phyloP scores from a whole-genome alignment of 2,113 vertebrate genomes.

The Cyphomyrus discorhynchus region DNA sequence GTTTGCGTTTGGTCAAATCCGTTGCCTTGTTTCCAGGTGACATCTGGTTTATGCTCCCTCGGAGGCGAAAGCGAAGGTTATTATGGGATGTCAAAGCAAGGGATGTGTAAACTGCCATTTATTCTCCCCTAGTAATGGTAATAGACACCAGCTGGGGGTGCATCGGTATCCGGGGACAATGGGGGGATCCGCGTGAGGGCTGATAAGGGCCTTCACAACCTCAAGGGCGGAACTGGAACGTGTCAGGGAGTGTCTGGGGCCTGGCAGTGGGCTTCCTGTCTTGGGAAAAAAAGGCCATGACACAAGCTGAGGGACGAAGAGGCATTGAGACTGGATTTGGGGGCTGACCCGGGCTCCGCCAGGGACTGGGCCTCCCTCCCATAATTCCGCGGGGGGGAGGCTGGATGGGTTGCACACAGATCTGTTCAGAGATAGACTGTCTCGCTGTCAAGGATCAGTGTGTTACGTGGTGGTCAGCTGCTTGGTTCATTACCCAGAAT shows the following conservation, averaged over 20 bases:
- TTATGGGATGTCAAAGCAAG: background rate
- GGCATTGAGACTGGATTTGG: background rate
- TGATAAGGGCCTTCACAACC: background rate
- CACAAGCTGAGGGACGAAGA: background rate
- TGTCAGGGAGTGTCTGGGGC: background rate
- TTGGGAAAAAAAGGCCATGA: background rate
- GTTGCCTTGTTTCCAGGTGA: background rate
- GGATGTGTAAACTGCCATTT: background rate
- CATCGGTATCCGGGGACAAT: background rate
- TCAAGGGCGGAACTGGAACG: background rate
- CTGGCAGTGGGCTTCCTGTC: background rate
- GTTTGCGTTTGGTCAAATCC: background rate
- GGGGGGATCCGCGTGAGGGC: background rate
- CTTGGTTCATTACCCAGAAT: background rate
- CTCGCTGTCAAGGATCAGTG: background rate
- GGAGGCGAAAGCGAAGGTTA: background rate
- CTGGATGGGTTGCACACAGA: background rate
- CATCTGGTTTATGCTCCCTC: background rate
- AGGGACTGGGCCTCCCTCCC: background rate
- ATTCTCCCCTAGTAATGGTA: background rate
- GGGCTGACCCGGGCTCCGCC: background rate
- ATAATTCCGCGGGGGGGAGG: background rate
- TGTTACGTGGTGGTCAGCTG: background rate
- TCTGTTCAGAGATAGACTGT: background rate
- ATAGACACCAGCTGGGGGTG: background rate